Percentiles rank a stretch among this genome's conserved stretches.
Conservation (phyloP, 2,888 invertebrate species). For the Smittia aterrima region DNA sequence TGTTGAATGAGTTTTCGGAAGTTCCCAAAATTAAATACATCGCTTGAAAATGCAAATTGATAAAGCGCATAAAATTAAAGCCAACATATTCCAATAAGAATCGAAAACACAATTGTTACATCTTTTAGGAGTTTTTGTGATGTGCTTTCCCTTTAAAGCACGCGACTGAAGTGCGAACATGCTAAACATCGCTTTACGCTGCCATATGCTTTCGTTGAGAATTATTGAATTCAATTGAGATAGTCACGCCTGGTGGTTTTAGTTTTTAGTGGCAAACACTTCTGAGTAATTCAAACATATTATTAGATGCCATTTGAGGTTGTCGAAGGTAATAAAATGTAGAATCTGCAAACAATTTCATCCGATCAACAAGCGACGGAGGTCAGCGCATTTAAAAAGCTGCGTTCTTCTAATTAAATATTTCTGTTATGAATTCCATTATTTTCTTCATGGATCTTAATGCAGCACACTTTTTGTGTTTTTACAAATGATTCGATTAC, state of each 20-base stretch:
- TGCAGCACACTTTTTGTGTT: conserved; percentile 8
- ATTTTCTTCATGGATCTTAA: not conserved
- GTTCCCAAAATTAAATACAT: too few relatives aligned
- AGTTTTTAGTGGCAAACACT: not conserved
- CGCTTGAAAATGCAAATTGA: not conserved
- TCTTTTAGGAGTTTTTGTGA: not conserved
- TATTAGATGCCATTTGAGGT: not conserved
- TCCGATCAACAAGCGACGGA: too few relatives aligned
- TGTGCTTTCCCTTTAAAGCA: not conserved
- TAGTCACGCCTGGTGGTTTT: conserved; percentile 26
- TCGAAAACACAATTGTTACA: not conserved
- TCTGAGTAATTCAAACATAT: not conserved
- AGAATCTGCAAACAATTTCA: too few relatives aligned
- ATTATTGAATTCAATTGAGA: conserved; percentile 32
- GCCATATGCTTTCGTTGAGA: not conserved
- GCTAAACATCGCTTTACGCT: not conserved
- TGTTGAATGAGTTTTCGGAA: too few relatives aligned
- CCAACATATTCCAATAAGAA: too few relatives aligned
- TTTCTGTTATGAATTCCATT: too few relatives aligned
- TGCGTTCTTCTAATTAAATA: too few relatives aligned
- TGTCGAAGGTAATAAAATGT: too few relatives aligned
- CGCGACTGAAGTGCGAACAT: not conserved
- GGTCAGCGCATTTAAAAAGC: too few relatives aligned
- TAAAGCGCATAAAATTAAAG: too few relatives aligned
- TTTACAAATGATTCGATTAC: not conserved